These are phyloP conservation scores for Oxyteleia sp. DNA, from an alignment of 2,888 invertebrate species.

Conservation along the genomic window DNA sequence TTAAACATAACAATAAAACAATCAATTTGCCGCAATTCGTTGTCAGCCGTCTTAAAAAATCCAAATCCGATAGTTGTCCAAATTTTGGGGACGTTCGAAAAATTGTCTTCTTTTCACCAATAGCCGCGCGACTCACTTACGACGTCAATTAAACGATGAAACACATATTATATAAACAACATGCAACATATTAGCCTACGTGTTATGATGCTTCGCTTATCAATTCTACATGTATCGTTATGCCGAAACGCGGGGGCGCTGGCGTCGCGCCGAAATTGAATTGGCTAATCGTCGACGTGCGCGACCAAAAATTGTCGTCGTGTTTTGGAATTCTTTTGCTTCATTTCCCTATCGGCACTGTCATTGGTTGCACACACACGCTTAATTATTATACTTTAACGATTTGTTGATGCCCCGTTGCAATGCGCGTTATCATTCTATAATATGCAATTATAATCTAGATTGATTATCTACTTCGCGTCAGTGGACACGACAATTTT, in stretches of 20 bases:
- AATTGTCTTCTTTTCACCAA: conserved; percentile 41
- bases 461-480: conserved; percentile 81
- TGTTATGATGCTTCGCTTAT: conserved; percentile 82
- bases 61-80: not conserved
- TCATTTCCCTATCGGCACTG: conserved; percentile 74
- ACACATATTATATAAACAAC: conserved; percentile 87
- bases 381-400: conserved; percentile 79
- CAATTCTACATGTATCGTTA: conserved; percentile 41
- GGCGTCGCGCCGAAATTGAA: conserved; percentile 30
- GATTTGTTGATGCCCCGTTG: conserved; percentile 71
- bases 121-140: conserved; percentile 81
- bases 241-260: conserved; percentile 27
- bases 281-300: conserved; percentile 63
- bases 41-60: conserved; percentile 22
- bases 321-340: conserved; percentile 3
- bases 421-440: conserved; percentile 78
- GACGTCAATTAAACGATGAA: conserved; percentile 86
- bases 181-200: conserved; percentile 87
- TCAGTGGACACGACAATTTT: conserved; percentile 32
- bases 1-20: too few relatives aligned
- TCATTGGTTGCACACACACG: conserved; percentile 78
- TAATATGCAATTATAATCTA: conserved; percentile 81
- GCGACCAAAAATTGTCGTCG: conserved; percentile 53
- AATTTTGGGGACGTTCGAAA: not conserved
- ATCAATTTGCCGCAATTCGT: not conserved